Evolutionary conservation across 37 sponge, comb jelly and placozoan species (phyloP).

Genomic region (Cliona cf. orientalis): DNA sequence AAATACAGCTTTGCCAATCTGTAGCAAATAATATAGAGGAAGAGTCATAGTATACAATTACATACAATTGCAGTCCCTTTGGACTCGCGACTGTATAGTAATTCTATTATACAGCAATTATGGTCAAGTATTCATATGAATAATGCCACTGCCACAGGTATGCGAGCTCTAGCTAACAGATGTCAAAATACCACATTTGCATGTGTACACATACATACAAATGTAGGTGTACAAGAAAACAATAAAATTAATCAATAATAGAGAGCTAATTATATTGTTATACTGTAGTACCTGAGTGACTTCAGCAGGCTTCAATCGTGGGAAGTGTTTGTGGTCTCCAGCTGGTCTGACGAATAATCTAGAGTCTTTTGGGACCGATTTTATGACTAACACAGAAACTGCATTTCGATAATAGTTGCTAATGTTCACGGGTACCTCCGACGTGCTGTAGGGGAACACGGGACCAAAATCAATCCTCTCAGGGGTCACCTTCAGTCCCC

Average conservation of each 20-base stretch:
- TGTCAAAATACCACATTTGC: too few species aligned
- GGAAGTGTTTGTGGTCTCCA: neutral
- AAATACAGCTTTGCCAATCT: constrained; percentile 63
- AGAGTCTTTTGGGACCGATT: constrained; percentile 18
- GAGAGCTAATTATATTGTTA: neutral
- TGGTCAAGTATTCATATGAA: too few species aligned
- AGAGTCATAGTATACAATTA: too few species aligned
- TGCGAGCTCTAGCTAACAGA: too few species aligned
- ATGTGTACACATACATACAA: too few species aligned
- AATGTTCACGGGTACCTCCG: constrained; percentile 14
- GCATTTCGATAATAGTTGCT: constrained; percentile 27
- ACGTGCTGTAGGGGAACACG: constrained; percentile 39
- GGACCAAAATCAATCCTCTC: constrained; percentile 33
- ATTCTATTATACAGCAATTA: too few species aligned
- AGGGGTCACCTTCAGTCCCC: constrained; percentile 48
- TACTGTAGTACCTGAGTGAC: constrained; percentile 21
- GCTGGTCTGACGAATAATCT: constrained; percentile 15
- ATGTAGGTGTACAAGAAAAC: too few species aligned
- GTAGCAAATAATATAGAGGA: neutral
- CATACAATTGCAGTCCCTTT: too few species aligned
- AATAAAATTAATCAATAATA: neutral
- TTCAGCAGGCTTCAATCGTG: constrained; percentile 20
- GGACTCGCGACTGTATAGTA: too few species aligned
- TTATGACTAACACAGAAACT: constrained; percentile 15
- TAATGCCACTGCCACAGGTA: too few species aligned